Conservation (phyloP, 2,113 vertebrate genomes). For the Penelope pileata region DNA sequence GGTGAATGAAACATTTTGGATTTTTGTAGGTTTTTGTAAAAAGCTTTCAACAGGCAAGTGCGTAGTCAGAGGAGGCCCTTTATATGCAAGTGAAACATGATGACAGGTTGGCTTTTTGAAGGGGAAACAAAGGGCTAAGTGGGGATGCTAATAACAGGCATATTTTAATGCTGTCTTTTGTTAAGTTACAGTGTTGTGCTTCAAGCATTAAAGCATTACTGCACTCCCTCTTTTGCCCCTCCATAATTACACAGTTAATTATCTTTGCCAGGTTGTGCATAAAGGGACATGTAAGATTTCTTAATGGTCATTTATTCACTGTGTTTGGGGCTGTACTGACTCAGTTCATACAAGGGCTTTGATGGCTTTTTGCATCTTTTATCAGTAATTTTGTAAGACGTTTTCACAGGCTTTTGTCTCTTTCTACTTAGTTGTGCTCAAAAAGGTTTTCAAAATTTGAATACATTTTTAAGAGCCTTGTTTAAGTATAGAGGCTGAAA, state of each 20-base stretch:
- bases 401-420: slow-evolving; percentile 17
- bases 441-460: neutral
- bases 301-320: slow-evolving; percentile 37
- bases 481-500: fast-evolving
- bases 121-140: slow-evolving; percentile 20
- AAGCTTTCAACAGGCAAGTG: neutral
- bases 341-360: neutral
- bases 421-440: neutral
- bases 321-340: neutral
- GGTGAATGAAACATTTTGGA: neutral
- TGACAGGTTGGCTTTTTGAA: slow-evolving; percentile 20
- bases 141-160: slow-evolving; percentile 20
- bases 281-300: slow-evolving; percentile 31
- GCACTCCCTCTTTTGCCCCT: slow-evolving; percentile 14
- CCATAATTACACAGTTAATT: slow-evolving; percentile 43
- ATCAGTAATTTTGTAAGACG: neutral
- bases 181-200: slow-evolving; percentile 29
- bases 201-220: slow-evolving; percentile 19
- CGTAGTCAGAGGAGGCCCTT: neutral
- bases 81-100: neutral
- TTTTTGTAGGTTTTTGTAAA: neutral
- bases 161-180: slow-evolving; percentile 39
- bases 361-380: neutral
- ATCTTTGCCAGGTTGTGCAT: slow-evolving; percentile 18
- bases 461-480: neutral